A percentile compares a stretch with the other conserved stretches of the same genome.
Conservation (phyloP, 2,113 vertebrate genomes). For the Irena cyanogastra region DNA sequence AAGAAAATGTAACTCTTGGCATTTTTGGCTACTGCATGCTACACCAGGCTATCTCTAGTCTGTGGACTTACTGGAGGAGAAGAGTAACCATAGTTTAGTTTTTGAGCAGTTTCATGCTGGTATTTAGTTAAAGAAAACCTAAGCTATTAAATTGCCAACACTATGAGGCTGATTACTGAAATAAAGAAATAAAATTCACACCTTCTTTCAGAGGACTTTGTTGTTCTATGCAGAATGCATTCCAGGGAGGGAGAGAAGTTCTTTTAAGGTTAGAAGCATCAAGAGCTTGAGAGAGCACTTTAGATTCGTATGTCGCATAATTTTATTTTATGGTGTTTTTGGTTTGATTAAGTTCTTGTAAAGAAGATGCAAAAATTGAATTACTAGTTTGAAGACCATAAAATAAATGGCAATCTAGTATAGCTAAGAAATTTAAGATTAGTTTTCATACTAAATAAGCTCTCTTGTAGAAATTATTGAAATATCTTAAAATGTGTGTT, state of each 20-base stretch:
- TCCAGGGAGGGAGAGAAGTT: neutral
- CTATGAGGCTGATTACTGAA: neutral
- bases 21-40: neutral
- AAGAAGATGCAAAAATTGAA: neutral
- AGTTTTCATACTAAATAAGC: neutral
- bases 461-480: neutral
- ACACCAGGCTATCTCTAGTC: neutral
- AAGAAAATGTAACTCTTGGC: neutral
- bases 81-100: neutral
- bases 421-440: neutral
- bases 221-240: neutral
- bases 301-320: neutral
- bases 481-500: neutral
- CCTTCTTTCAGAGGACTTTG: neutral
- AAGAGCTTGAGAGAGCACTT: neutral
- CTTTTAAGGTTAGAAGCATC: neutral
- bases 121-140: neutral
- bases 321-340: neutral
- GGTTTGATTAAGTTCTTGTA: neutral
- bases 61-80: neutral
- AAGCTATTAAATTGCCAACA: neutral
- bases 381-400: neutral
- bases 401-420: neutral
- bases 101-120: neutral
- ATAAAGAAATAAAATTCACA: neutral